Evolutionary conservation across 2,113 vertebrate species (phyloP), one percentile per base, ranked within the genome.

Genomic region (Sterrhoptilus dennistouni): DNA sequence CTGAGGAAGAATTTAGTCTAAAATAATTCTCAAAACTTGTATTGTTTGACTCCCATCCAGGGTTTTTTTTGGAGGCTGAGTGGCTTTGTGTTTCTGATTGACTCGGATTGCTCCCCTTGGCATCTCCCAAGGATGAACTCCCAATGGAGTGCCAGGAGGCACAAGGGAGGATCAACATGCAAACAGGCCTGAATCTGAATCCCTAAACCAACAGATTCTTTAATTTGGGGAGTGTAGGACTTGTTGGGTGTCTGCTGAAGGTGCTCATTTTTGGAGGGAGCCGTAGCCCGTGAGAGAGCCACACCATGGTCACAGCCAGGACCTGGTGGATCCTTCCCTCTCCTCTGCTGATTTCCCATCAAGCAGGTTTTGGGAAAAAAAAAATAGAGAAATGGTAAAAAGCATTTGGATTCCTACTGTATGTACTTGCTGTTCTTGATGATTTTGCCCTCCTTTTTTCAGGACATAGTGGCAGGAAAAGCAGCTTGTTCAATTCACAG

Each of bases 11-110:
- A 86, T 92, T 80, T 54, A 70, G 71, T 11, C 66, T 80, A 90
- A 96, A 97, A 76, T 88, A n/a, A 69, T 88, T 90, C 63, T 80
- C 64, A 57, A 56, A 88, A 53, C n/a, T 71, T 76, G 72, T 33
- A 14, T 81, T 85, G 59, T 60, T 94, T 95, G 86, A 74, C 45
- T 94, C 5, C 1, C 60, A 36, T 49, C 90, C 88, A 88, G 82
- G 50, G 0, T 0, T 7, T 29, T 87, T 45, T 78, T 35, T 36
- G 44, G 57, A 77, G 83, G 40, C 40, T 3, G 70, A 85, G 49
- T 38, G 59, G 40, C 54, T 92, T 83, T 61, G 45, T 80, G 71
- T 61, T 88, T 49, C 82, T 76, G 70, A 27, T n/a, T 42, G 84
- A 82, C 61, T 85, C 5, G 4, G 22, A 12, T n/a, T 6, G n/a